Base-by-base conservation (phyloP, 2,113 vertebrate genomes). In the Rhizomys pruinosus region DNA sequence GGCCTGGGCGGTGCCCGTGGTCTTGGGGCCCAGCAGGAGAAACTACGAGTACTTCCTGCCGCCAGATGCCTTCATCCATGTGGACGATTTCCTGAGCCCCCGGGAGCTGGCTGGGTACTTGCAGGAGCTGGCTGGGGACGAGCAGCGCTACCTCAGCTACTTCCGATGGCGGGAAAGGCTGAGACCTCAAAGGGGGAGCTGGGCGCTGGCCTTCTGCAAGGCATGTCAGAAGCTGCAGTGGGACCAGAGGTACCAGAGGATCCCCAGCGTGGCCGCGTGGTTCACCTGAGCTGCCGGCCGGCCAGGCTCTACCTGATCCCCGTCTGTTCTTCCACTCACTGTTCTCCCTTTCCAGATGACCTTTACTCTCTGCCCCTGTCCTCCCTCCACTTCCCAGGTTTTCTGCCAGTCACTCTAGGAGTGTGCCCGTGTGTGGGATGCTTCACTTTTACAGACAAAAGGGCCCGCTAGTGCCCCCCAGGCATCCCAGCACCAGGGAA, bases 61-160 rank as follows among this genome's bases (percentile, higher is more conserved):
- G 0, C 91, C 98, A 0, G 95, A 97, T 0, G 98, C 99, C 74
- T 99, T 99, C 88, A 99, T 99, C 94, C 99, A 98, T 0, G 94
- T 99, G 0, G 66, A 97, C 0, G 98, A 98, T 96, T 99, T 99
- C 6, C 71, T 77, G 29, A 97, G 85, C 2, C n/a, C 97, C 0
- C 17, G 0, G 20, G 97, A 96, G 2, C 97, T 98, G 94, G 98
- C 98, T 0, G 39, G 0, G 7, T 97, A 98, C 81, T 96, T 99
- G 34, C 52, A 39, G 68, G 84, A 55, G 0, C 93, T 98, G 85
- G 98, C 97, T 15, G 0, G 57, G 9, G 97, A 99, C 57, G 2
- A 80, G 0, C 1, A 61, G 29, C 79, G 55, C 17, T 98, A 98
- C 76, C 94, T 95, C 52, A 6, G 69, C 15, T 98, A 98, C 96